Conservation (phyloP, 2,113 vertebrate genomes). For the Coregonus clupeaformis region DNA sequence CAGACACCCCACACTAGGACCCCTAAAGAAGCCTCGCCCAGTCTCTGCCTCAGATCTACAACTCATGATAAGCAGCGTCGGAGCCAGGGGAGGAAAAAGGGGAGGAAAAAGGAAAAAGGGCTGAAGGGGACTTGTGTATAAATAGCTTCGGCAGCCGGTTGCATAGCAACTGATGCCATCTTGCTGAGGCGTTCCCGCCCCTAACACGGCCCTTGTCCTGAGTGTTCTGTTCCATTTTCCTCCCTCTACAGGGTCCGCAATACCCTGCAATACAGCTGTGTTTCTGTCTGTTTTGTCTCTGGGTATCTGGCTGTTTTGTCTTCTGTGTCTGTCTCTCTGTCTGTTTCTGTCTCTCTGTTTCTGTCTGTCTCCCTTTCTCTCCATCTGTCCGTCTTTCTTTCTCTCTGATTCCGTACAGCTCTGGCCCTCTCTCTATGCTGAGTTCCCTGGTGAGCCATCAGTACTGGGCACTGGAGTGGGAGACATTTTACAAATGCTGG, state of each 20-base stretch:
- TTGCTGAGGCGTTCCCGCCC: constrained; percentile 75
- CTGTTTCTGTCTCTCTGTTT: constrained; percentile 1
- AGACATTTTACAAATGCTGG: constrained; percentile 95
- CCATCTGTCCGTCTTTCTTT: constrained; percentile 8
- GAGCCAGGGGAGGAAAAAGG: constrained; percentile 67
- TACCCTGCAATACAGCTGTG: constrained; percentile 48
- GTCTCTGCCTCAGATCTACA: constrained; percentile 49
- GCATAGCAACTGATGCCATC: constrained; percentile 83
- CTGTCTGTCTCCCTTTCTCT: not conserved
- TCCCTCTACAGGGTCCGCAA: constrained; percentile 38
- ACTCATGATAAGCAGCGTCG: constrained; percentile 56
- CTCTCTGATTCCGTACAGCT: not conserved
- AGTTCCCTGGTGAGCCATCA: constrained; percentile 71
- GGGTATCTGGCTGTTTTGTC: constrained; percentile 21
- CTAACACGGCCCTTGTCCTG: constrained; percentile 78
- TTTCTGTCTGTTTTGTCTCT: not conserved
- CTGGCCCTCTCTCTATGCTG: constrained; percentile 14
- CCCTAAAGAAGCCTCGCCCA: constrained; percentile 19
- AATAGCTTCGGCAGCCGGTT: constrained; percentile 80
- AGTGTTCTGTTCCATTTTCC: constrained; percentile 72
- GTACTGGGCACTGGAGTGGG: constrained; percentile 79
- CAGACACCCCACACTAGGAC: not conserved
- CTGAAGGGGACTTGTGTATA: constrained; percentile 71
- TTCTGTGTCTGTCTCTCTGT: constrained; percentile 23
- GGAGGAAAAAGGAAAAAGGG: too few species aligned